Percentiles rank a stretch among this genome's conserved stretches.
These are phyloP conservation scores for Pangasius djambal DNA, from an alignment of 2,797 vertebrate genomes.

Conservation along the genomic window DNA sequence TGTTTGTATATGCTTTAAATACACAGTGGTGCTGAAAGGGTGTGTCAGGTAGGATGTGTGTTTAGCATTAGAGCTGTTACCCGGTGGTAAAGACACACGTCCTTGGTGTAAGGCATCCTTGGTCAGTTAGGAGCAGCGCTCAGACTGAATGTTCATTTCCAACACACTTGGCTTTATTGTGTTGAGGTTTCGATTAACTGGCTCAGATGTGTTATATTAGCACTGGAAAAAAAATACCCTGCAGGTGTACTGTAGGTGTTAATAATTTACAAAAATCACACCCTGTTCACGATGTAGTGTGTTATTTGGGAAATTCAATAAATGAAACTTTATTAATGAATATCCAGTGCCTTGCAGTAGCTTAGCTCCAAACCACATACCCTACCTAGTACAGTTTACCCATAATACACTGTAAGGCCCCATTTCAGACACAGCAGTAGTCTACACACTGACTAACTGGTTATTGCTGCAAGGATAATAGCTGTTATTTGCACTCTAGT, in stretches of 20 bases:
- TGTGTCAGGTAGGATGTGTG: slow-evolving; percentile 53
- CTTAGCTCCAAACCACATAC: neutral
- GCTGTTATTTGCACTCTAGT: neutral
- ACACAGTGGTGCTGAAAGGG: slow-evolving; percentile 59
- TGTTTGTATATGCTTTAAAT: slow-evolving; percentile 58
- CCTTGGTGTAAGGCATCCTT: neutral
- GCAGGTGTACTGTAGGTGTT: neutral
- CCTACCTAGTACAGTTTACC: neutral
- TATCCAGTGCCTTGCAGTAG: neutral
- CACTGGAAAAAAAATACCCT: neutral
- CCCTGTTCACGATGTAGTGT: neutral
- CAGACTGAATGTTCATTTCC: neutral
- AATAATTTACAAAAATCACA: neutral
- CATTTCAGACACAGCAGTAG: slow-evolving; percentile 1
- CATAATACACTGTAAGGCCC: neutral
- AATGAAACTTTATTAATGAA: neutral
- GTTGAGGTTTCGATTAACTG: neutral
- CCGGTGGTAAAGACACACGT: slow-evolving; percentile 32
- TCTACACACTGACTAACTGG: neutral
- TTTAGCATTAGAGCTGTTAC: slow-evolving; percentile 17
- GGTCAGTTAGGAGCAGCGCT: slow-evolving; percentile 38
- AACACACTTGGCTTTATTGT: neutral
- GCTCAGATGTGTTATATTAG: neutral
- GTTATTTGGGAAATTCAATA: neutral
- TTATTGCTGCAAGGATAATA: neutral